Conservation (phyloP, 2,888 invertebrate species). For the Tetramorium bicarinatum region DNA sequence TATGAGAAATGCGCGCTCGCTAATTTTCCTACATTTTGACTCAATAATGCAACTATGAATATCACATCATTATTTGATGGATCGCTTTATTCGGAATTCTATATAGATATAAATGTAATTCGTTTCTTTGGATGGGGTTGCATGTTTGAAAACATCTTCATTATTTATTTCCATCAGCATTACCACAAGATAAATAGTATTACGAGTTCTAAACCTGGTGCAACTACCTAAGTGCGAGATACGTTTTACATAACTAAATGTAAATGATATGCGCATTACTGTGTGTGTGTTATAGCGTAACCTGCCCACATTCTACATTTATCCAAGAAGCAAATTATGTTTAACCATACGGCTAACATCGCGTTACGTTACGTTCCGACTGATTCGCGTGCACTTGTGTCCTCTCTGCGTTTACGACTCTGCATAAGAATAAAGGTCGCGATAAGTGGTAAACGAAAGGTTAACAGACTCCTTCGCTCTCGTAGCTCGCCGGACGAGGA, state of each 20-base stretch:
- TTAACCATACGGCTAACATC: conserved; percentile 22
- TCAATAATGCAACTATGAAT: not conserved
- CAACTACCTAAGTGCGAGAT: conserved; percentile 19
- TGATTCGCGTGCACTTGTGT: not conserved
- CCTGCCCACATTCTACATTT: conserved; percentile 18
- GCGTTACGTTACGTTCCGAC: not conserved
- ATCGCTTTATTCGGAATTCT: not conserved
- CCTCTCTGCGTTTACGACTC: not conserved
- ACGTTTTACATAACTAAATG: conserved; percentile 48
- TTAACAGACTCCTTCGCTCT: conserved; percentile 21
- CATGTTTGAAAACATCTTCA: not conserved
- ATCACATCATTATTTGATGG: not conserved
- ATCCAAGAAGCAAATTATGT: conserved; percentile 30
- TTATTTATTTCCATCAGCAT: conserved; percentile 8
- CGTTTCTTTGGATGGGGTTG: not conserved
- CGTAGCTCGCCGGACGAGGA: conserved; percentile 8
- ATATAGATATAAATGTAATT: not conserved
- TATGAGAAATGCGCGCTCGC: not conserved
- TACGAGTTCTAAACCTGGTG: not conserved
- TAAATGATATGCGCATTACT: conserved; percentile 49
- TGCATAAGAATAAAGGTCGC: conserved; percentile 41
- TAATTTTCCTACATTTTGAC: not conserved
- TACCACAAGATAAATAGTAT: conserved; percentile 16
- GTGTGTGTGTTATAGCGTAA: conserved; percentile 18
- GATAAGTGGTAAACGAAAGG: conserved; percentile 39